Evolutionary conservation across 2,888 invertebrate genomes (phyloP).

Genomic region (Branchipolynoe longqiensis): DNA sequence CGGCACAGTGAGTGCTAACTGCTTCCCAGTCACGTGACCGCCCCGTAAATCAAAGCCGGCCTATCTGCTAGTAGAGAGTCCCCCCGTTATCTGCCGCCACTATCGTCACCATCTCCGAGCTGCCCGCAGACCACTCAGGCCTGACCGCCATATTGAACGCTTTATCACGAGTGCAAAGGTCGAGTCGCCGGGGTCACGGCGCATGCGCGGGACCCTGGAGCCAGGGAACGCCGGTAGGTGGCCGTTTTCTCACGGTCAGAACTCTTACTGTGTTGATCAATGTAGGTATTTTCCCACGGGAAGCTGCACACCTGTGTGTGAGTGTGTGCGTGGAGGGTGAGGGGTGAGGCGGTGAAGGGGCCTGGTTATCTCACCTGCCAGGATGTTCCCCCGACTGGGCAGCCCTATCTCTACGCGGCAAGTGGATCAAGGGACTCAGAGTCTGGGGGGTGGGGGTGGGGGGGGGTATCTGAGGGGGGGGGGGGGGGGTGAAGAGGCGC

Average conservation of each 20-base stretch:
- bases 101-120: too few relatives aligned
- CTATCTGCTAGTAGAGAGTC: too few relatives aligned
- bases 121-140: too few relatives aligned
- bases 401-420: not conserved
- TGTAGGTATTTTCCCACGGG: conserved; percentile 29
- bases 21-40: too few relatives aligned
- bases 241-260: conserved; percentile 16
- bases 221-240: not conserved
- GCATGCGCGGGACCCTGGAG: too few relatives aligned
- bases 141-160: too few relatives aligned
- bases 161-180: not conserved
- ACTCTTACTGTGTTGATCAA: not conserved
- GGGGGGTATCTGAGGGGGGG: not conserved
- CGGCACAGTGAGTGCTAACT: too few relatives aligned
- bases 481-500: not conserved
- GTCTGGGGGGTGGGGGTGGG: not conserved
- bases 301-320: conserved; percentile 44
- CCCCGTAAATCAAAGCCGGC: too few relatives aligned
- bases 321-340: too few relatives aligned
- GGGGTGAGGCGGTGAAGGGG: too few relatives aligned
- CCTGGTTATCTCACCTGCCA: not conserved
- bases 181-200: not conserved
- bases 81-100: too few relatives aligned
- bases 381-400: conserved; percentile 14
- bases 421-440: conserved; percentile 15